phyloP scores from a whole-genome alignment of 2,797 vertebrate species.

The Poliocrania exsul region DNA sequence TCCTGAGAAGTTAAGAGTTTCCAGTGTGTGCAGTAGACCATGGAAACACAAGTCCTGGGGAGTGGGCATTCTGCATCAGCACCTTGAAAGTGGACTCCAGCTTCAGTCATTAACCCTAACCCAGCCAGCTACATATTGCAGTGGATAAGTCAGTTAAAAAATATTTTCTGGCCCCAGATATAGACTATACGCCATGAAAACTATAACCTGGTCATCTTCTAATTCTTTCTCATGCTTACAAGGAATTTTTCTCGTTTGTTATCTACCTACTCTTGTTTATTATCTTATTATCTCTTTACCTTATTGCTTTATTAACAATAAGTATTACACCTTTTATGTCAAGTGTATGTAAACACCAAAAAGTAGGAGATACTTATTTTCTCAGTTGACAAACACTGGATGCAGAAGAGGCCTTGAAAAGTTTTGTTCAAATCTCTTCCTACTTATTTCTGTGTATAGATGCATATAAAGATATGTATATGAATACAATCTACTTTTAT shows the following conservation, averaged over 20 bases:
- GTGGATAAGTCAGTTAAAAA: background rate
- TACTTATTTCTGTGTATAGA: background rate
- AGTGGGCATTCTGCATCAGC: background rate
- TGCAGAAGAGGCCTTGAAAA: background rate
- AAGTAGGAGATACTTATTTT: background rate
- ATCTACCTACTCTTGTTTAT: background rate
- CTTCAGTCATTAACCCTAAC: background rate
- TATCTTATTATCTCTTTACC: background rate
- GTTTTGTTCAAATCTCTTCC: background rate
- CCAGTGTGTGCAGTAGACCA: too few relatives aligned
- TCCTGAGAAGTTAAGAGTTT: background rate
- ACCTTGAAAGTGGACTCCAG: background rate
- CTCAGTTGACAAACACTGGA: background rate
- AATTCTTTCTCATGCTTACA: background rate
- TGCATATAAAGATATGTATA: background rate
- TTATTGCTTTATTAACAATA: background rate
- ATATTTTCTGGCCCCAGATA: background rate
- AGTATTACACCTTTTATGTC: background rate
- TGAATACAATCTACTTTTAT: background rate
- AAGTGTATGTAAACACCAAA: background rate
- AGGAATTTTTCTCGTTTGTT: background rate
- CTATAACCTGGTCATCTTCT: background rate
- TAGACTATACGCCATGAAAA: background rate
- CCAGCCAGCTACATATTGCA: background rate
- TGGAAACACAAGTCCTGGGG: fast-evolving